Conservation (phyloP, 1,140 invertebrate species). For the Reticulitermes speratus region DNA sequence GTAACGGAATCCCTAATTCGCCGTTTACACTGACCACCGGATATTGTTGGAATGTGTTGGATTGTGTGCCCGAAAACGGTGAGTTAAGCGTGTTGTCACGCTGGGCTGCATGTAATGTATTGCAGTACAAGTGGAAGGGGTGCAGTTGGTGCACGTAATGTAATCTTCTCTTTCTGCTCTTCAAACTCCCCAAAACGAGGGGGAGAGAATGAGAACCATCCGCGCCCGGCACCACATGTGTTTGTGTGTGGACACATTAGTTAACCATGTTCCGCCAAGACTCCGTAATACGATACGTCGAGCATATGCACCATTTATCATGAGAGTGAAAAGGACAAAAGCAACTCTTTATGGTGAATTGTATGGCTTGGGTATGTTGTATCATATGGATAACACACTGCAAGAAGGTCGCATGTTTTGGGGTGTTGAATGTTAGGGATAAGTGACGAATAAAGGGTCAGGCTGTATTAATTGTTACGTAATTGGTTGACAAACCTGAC, state of each 20-base stretch:
- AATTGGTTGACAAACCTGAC: too few species aligned
- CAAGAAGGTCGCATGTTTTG: too few species aligned
- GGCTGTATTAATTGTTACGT: too few species aligned
- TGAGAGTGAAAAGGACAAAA: not conserved
- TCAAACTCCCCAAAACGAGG: not conserved
- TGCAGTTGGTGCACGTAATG: not conserved
- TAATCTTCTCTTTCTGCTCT: not conserved
- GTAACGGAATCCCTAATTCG: not conserved
- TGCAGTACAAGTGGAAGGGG: not conserved
- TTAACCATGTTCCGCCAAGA: too few species aligned
- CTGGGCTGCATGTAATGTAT: too few species aligned
- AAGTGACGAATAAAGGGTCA: too few species aligned
- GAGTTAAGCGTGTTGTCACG: not conserved
- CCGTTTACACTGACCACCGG: not conserved
- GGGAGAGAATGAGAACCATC: not conserved
- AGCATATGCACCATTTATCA: not conserved
- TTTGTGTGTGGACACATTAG: not conserved
- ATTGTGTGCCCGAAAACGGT: not conserved
- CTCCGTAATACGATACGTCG: not conserved
- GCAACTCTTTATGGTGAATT: too few species aligned
- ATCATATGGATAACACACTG: too few species aligned
- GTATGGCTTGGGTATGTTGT: too few species aligned
- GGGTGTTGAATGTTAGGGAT: too few species aligned
- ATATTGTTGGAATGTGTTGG: not conserved
- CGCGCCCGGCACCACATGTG: not conserved